Base-by-base conservation (phyloP, 1,140 invertebrate species). In the Diprion similis region DNA sequence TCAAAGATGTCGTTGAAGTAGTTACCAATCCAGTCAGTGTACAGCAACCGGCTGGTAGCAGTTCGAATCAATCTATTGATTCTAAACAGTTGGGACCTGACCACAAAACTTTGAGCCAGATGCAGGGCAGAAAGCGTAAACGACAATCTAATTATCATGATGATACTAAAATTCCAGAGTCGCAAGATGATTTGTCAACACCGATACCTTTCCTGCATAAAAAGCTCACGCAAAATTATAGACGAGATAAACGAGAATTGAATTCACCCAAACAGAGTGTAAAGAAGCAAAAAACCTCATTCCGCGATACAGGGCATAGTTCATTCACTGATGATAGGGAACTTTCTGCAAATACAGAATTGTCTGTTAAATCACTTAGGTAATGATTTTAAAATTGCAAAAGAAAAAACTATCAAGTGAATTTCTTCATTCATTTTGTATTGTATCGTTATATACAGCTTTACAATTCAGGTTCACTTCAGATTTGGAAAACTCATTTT, bases 71-170 rank as follows among this genome's bases (percentile, higher is more conserved):
- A 0, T 13, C 11, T 15, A 13, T 17, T 59, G 51, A 59, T 15
- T 15, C 11, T 15, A 47, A 59, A 24, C 51, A 71, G 1, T 72
- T 18, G 15, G 77, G 77, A 71, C 0, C 37, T 18, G 10, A 10
- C 1, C 71, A 71, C 9, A 17, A 70, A 8, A 19, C 76, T 8
- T 72, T 85, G 15, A 65, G 74, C 71, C 70, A 82, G 72, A 81
- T 83, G 77, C 72, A 70, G 0, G 80, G 76, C 3, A 78, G 74
- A 51, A 87, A 87, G 74, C 78, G 82, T 46, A 87, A 83, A 73
- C 77, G 77, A 69, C 74, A 83, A 37, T 73, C 73, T 7, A 72
- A 77, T 15, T 48, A 73, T 17, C 1, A 46, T 18, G 68, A 72
- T 46, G n/a, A 19, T 8, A 68, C 45, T 10, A 71, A 77, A 66